Evolutionary conservation across 2,797 vertebrate species (phyloP), one percentile per base, ranked within the genome.

Genomic region (Cyprinodon diabolis): DNA sequence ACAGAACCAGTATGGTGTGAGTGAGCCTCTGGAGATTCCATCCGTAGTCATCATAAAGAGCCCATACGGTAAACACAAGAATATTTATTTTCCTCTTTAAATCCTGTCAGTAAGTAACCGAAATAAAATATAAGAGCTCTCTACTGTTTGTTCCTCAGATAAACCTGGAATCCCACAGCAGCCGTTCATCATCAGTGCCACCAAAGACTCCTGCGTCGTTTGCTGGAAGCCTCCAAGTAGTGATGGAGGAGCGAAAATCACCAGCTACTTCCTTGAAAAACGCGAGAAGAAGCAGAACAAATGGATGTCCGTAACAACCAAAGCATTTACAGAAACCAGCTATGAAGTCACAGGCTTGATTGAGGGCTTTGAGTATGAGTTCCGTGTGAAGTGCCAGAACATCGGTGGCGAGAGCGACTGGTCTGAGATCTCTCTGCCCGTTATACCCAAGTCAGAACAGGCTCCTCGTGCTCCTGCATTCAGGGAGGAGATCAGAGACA

Each of bases 211-310:
- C 52, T 99, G 98, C 51, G 93, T 97, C 17, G 96, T 99, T 69
- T 94, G 96, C 83, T 99, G 98, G 98, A 99, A 97, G 86, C 95
- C 97, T 86, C 98, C 98, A 76, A 92, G 93, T 76, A 99, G 96
- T 1, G 98, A 99, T 56, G 98, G 98, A 0, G 98, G 98, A 76
- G 97, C 98, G 76, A 99, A 98, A 93, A 96, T 99, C 86, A 96
- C 95, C 85, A 96, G 89, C 89, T 99, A 99, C 56, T 99, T 95
- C 83, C 95, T 99, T 71, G 98, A 99, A 80, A 99, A 97, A 91
- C 97, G 97, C 79, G 98, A 99, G 88, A 99, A 98, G 93, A 98
- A 96, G 86, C 98, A 99, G 90, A 99, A 98, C 92, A 99, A 99
- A 91, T 99, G 98, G 98, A 99, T 99, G 90, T 92, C 97, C 15